A percentile compares a stretch with the other conserved stretches of the same genome.
Evolutionary conservation across 2,888 invertebrate genomes (phyloP).

Genomic region (Cheilosia impressa): DNA sequence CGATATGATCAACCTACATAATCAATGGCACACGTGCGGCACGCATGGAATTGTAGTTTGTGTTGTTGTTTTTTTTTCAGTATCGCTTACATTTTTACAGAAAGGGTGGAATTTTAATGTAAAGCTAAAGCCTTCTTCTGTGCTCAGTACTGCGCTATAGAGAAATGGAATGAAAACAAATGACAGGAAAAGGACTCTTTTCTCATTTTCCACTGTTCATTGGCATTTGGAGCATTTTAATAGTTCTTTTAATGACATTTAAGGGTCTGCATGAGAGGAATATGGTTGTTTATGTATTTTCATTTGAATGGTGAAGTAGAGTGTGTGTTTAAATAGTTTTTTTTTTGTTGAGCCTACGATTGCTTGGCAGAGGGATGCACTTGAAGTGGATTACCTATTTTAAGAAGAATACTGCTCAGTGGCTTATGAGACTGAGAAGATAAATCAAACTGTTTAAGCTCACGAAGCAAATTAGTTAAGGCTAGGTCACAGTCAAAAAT

Average conservation of each 20-base stretch:
- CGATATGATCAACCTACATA: slow-evolving; percentile 59
- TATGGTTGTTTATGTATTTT: slow-evolving; percentile 7
- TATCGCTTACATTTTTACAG: slow-evolving; percentile 49
- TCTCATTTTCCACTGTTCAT: slow-evolving; percentile 13
- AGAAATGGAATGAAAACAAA: slow-evolving; percentile 54
- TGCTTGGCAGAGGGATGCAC: neutral
- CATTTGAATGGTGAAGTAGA: neutral
- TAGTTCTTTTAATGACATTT: slow-evolving; percentile 16
- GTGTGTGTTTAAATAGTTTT: neutral
- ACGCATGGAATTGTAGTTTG: slow-evolving; percentile 63
- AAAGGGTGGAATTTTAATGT: slow-evolving; percentile 54
- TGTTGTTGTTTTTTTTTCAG: slow-evolving; percentile 10
- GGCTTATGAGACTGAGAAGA: too few relatives aligned
- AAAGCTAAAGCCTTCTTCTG: neutral
- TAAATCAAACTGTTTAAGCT: too few relatives aligned
- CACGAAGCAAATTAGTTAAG: too few relatives aligned
- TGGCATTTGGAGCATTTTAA: slow-evolving; percentile 48
- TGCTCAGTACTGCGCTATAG: neutral
- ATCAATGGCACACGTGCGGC: slow-evolving; percentile 67
- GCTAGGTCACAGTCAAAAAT: too few relatives aligned
- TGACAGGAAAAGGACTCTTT: slow-evolving; percentile 69
- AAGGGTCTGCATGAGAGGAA: slow-evolving; percentile 21
- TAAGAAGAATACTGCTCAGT: neutral
- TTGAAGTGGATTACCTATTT: neutral
- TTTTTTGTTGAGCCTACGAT: neutral